Conservation (phyloP, 1,140 invertebrate species). For the Matsumurasca onukii region DNA sequence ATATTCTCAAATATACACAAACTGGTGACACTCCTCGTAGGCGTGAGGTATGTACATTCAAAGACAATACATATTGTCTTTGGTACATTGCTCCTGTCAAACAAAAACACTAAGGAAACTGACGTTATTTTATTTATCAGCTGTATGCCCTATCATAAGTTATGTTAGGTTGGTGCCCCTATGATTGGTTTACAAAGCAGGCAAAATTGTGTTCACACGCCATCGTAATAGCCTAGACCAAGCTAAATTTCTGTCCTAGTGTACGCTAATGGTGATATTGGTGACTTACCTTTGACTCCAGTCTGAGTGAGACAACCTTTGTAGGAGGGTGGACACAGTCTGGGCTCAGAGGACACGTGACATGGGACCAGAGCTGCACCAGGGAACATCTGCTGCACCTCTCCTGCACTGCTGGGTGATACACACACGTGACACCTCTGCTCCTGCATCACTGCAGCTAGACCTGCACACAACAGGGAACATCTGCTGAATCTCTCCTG, state of each 20-base stretch:
- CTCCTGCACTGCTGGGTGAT: not conserved
- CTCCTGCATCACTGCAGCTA: not conserved
- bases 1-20: too few relatives aligned
- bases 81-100: too few relatives aligned
- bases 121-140: not conserved
- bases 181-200: not conserved
- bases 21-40: too few relatives aligned
- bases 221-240: too few relatives aligned
- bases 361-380: not conserved
- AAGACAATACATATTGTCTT: too few relatives aligned
- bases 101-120: not conserved
- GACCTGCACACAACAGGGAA: not conserved
- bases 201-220: not conserved
- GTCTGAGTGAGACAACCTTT: slow-evolving; percentile 2
- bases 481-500: not conserved
- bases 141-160: not conserved
- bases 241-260: not conserved
- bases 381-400: not conserved
- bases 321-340: not conserved
- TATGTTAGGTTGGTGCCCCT: not conserved
- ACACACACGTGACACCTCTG: not conserved
- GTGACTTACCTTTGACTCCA: not conserved
- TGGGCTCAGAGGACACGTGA: not conserved
- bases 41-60: too few relatives aligned
- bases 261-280: not conserved